phyloP scores from a whole-genome alignment of 2,888 invertebrate genomes.

The Mermis nigrescens region DNA sequence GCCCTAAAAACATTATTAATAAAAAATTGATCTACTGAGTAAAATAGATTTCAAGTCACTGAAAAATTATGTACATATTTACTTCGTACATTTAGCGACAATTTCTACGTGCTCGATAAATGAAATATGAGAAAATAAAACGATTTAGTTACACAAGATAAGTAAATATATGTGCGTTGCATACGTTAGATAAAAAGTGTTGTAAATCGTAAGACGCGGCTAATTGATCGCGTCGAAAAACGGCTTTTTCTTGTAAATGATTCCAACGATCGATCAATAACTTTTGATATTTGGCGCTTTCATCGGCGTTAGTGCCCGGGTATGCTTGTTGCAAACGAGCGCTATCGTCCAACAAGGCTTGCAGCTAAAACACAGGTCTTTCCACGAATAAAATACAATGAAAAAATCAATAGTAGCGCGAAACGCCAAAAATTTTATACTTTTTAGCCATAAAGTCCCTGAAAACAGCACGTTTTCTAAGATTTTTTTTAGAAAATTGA shows the following conservation, averaged over 20 bases:
- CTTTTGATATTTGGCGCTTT: conserved; percentile 66
- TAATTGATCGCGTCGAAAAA: conserved; percentile 55
- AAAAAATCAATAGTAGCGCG: no score
- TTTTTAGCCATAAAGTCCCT: no score
- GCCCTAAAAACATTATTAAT: no score
- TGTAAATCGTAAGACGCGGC: conserved; percentile 72
- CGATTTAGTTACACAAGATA: neutral
- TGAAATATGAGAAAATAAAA: neutral
- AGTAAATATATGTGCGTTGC: conserved; percentile 10
- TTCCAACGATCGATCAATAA: conserved; percentile 71
- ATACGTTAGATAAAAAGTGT: conserved; percentile 58
- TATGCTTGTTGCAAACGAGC: conserved; percentile 59
- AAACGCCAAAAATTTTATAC: no score
- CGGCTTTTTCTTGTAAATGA: conserved; percentile 57
- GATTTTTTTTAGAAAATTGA: no score
- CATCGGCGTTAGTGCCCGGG: conserved; percentile 71
- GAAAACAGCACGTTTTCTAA: no score
- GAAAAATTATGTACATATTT: neutral
- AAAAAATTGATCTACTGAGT: no score
- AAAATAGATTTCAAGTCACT: no score
- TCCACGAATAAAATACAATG: no score
- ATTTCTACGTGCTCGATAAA: no score
- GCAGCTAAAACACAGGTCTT: conserved; percentile 25
- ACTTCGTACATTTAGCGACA: no score
- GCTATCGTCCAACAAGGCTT: conserved; percentile 77